Evolutionary conservation across 2,113 vertebrate species (phyloP), one percentile per base, ranked within the genome.

Genomic region (Vidua chalybeata): DNA sequence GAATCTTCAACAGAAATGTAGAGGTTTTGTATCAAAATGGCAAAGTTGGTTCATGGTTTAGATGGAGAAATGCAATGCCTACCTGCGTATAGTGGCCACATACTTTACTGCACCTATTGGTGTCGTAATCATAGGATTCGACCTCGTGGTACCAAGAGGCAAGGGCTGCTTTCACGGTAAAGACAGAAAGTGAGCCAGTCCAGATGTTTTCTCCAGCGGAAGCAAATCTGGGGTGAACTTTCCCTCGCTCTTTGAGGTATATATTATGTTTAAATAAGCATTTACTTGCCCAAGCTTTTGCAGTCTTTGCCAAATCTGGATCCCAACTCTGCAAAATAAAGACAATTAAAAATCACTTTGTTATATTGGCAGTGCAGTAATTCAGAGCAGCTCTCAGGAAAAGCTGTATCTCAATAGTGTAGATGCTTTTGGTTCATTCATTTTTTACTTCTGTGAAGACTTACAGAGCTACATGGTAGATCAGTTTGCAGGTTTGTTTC

Each of bases 71-170:
- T 19, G 41, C 66, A 76, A 54, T 41, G 14, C 93, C 49, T 96
- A 97, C 97, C 96, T 97, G 97, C 1, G 95, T 97, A 43, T 97
- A 97, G 92, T 97, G 96, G 43, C 93, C 93, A 1, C 97, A 97
- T 7, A 5, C 2, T 56, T 6, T 2, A 35, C 9, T 49, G 67
- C 96, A 97, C 1, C 1, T 6, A 11, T 52, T n/a, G 11, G 35
- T 49, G 18, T 12, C 1, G 0, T 95, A 97, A 51, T 17, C 11
- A 8, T 97, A 97, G 78, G 2, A 1, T 0, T 1, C 3, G 13
- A 94, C 88, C 80, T 97, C 96, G 0, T 13, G 1, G 54, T 69
- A 77, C 97, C 97, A 97, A 33, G 31, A 13, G 5, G 30, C 8
- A 56, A 97, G 54, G 41, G 94, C 96, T 68, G 0, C 1, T 72